Base-by-base conservation (phyloP, 2,113 vertebrate species). In the Xiphophorus couchianus region DNA sequence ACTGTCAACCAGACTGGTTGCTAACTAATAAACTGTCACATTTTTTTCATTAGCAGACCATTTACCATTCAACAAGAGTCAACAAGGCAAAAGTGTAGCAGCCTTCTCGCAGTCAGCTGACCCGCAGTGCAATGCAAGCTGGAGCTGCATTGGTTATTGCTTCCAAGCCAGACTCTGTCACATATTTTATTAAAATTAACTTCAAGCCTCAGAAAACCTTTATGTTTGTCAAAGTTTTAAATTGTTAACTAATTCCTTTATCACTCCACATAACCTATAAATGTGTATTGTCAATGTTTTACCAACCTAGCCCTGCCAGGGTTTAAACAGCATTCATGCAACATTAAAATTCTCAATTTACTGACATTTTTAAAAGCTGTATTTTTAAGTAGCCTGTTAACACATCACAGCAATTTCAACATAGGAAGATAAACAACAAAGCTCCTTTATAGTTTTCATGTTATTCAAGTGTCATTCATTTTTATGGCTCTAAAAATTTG, bases 401-500 rank as follows among this genome's bases (percentile, higher is more conserved):
- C 58, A n/a, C 33, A 27, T 33, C 48, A 30, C 17, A 65, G 64
- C 35, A 42, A 22, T 77, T 48, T 48, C 1, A 48, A 48, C 12
- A 48, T 5, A 48, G 44, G 3, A 5, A 54, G 7, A 42, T 61
- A 28, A 71, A 29, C 30, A 76, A 33, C n/a, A 60, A 39, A 71
- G 54, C 69, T 13, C 58, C 51, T 48, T 27, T 66, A 63, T 62
- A 15, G 22, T 12, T 37, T 29, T 73, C 15, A 60, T 73, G 66
- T 51, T 25, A 33, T 70, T 73, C 73, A 66, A 80, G 61, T 71
- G 39, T 42, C 74, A 63, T 29, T 19, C 7, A 69, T 25, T 62
- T 73, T 74, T 27, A n/a, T 74, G 42, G 73, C 84, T 84, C 71
- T 66, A 67, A 76, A 77, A 80, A 74, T 72, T 1, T 30, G 8